Evolutionary conservation across 2,888 invertebrate species (phyloP), one percentile per base, ranked within the genome.

Genomic region (Netelia melanura): DNA sequence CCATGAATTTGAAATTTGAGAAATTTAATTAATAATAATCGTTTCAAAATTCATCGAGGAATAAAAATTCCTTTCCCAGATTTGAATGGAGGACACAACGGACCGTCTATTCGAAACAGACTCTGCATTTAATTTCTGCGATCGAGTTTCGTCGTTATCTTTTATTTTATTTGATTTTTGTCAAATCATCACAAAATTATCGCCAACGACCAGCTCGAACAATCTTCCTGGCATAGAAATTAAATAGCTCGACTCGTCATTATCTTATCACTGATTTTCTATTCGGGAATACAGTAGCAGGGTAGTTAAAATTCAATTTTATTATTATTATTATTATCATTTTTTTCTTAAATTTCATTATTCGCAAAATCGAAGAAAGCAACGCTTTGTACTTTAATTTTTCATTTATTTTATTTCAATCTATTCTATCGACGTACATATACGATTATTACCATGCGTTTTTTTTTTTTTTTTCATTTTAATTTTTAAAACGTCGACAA

Each of bases 361-460:
- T 10, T 48, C 14, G 11, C 14, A 2, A 48, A 56, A n/a, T 56
- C 9, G 56, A 56, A n/a, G 56, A 56, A 56, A 56, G 21, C 6
- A 30, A 56, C 52, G 58, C 44, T 81, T 52, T 25, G 14, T 62
- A 48, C 10, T 52, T 54, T 21, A 11, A 68, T 54, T 30, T 30
- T 61, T 56, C 30, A 14, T 75, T 71, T 38, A 38, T 70, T 82
- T 65, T 76, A 75, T 68, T 81, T 70, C 48, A 64, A 25, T 71
- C 54, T 11, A 71, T 43, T 43, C n/a, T 38, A 58, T 65, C 65
- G 30, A 71, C 72, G n/a, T 77, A 82, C 77, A 76, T 17, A 70
- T 9, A 56, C 43, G 21, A 76, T 21, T 71, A 67, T 64, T 65
- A 14, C 62, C 5, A 17, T 38, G 30, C 30, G 17, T 17, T 17